A percentile compares a stretch with the other conserved stretches of the same genome.
phyloP scores from a whole-genome alignment of 2,797 vertebrate genomes.

The Glossophaga mutica region DNA sequence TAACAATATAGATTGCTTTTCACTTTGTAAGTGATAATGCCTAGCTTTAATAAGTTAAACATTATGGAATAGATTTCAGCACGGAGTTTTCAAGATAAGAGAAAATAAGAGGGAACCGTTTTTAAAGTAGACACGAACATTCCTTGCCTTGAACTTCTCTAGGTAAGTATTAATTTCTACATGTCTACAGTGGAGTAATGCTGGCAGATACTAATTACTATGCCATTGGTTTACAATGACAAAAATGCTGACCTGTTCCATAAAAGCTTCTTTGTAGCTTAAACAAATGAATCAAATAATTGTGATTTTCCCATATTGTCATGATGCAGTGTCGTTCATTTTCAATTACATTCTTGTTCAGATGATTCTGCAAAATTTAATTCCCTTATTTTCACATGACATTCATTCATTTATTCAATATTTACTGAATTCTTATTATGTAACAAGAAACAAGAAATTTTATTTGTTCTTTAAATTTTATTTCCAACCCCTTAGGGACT shows the following conservation, averaged over 20 bases:
- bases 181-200: constrained; percentile 62
- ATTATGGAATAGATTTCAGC: constrained; percentile 76
- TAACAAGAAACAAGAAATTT: constrained; percentile 1
- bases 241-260: constrained; percentile 63
- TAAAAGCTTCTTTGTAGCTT: constrained; percentile 69
- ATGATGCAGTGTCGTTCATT: constrained; percentile 61
- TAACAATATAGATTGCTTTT: constrained; percentile 12
- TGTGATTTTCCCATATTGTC: constrained; percentile 70
- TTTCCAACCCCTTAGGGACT: neutral
- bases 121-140: constrained; percentile 69
- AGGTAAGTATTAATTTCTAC: constrained; percentile 75
- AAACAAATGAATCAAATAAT: constrained; percentile 74
- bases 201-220: constrained; percentile 74
- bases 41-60: constrained; percentile 75
- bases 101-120: constrained; percentile 60
- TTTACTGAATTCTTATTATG: neutral
- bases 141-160: constrained; percentile 69
- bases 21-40: constrained; percentile 67
- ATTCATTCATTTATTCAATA: constrained; percentile 17
- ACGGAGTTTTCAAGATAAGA: constrained; percentile 74
- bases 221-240: constrained; percentile 64
- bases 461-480: constrained; percentile 32
- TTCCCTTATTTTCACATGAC: neutral
- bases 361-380: constrained; percentile 20
- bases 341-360: neutral